These are phyloP conservation scores for Trogon surrucura DNA, from an alignment of 2,113 vertebrate species.

Conservation along the genomic window DNA sequence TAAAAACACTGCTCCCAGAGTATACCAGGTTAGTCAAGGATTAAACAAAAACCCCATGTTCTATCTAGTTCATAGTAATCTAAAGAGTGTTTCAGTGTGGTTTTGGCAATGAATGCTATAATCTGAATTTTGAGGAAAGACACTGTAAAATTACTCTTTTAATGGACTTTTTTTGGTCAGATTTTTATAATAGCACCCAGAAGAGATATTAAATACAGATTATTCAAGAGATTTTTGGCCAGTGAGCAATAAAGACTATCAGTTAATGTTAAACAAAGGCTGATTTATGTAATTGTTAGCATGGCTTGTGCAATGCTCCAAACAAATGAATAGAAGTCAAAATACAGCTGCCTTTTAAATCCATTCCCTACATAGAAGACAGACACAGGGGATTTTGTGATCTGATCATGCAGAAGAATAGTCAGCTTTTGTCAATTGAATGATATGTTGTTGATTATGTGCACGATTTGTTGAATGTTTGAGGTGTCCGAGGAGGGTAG, in stretches of 20 bases:
- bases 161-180: not conserved
- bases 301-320: conserved; percentile 17
- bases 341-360: conserved; percentile 49
- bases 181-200: not conserved
- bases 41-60: not conserved
- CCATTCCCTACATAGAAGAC: conserved; percentile 15
- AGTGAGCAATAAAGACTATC: conserved; percentile 9
- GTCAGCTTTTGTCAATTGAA: not conserved
- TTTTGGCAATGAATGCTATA: not conserved
- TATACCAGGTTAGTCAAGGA: not conserved
- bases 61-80: not conserved
- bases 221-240: not conserved
- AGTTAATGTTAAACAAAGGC: conserved; percentile 7
- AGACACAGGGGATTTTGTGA: conserved; percentile 56
- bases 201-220: conserved; percentile 12
- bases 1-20: not conserved
- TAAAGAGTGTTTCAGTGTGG: not conserved
- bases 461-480: not conserved
- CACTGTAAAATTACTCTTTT: not conserved
- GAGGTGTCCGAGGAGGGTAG: not conserved
- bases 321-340: conserved; percentile 44
- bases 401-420: conserved; percentile 35
- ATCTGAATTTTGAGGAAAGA: not conserved
- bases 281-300: conserved; percentile 39
- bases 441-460: not conserved